Base-by-base conservation (phyloP, 2,888 invertebrate genomes). In the Augochlorella aurata region DNA sequence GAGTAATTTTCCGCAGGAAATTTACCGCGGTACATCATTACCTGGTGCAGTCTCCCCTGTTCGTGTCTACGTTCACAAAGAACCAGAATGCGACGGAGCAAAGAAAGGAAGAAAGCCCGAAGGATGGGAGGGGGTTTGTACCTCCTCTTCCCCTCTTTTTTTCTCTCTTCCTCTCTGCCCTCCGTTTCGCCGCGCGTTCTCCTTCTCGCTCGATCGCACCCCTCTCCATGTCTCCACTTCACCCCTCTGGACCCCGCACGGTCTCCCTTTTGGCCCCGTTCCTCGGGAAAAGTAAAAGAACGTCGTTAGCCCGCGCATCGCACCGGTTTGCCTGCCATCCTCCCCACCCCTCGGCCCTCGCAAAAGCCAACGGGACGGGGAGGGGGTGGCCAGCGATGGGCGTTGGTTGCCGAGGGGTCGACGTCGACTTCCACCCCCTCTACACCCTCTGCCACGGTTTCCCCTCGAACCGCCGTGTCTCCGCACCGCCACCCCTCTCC, bases 261-360 rank as follows among this genome's bases (percentile, higher is more conserved):
- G 38, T 38, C 16, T 7, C 61, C 38, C 71, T 70, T 63, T 74
- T 81, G 29, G 9, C 79, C 81, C 79, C 81, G 77, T 84, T 86
- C 84, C 78, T 81, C 84, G 85, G 85, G 89, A 89, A 89, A 89
- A 87, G 89, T 87, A 90, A 91, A 91, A 91, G 91, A 92, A 90
- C 90, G 92, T 91, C 91, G 91, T 92, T 91, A 92, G 91, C 89
- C 89, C 88, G 88, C 85, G 79, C 85, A 82, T 82, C 84, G 85
- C 82, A 77, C 85, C 81, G 85, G 86, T 70, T 88, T 85, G 84
- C 88, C 81, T 84, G 85, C 84, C 85, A 63, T 61, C 47, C 76
- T 77, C 77, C 74, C 77, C 82, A 61, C 68, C 38, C 73, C 82
- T 83, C 89, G 89, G 90, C 89, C 90, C 89, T 88, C 88, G 90